phyloP scores from a whole-genome alignment of 2,888 invertebrate genomes.

The Adelphocoris suturalis region DNA sequence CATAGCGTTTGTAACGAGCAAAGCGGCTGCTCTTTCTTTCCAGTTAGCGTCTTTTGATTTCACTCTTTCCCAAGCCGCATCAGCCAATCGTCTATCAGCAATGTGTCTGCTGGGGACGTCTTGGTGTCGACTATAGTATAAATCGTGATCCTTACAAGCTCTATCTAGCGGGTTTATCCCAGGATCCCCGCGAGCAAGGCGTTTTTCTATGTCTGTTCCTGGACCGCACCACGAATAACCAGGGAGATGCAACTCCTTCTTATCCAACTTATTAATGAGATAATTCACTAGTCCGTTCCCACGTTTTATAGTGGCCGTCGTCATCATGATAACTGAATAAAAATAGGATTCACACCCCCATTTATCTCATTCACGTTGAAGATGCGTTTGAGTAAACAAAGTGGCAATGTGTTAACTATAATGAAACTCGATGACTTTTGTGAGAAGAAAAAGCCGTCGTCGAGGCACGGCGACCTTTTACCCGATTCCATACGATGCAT shows the following conservation, averaged over 20 bases:
- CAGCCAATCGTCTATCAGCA: neutral
- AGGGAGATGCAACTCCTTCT: constrained; percentile 59
- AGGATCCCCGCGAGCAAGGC: constrained; percentile 73
- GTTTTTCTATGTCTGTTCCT: constrained; percentile 71
- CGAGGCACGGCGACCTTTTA: neutral
- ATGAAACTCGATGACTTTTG: constrained; percentile 15
- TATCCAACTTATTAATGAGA: constrained; percentile 23
- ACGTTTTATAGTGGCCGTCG: neutral
- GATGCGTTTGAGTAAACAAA: constrained; percentile 17
- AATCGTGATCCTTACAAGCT: constrained; percentile 77
- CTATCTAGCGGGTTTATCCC: constrained; percentile 74
- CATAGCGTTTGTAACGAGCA: constrained; percentile 72
- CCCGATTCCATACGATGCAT: constrained; percentile 13
- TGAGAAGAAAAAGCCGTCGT: neutral
- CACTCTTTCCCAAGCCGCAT: constrained; percentile 57
- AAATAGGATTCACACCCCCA: neutral
- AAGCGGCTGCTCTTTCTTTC: constrained; percentile 1
- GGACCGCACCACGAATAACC: constrained; percentile 68
- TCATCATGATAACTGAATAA: neutral
- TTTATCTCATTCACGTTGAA: constrained; percentile 73
- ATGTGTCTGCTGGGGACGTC: neutral
- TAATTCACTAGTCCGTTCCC: constrained; percentile 43
- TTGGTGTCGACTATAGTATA: constrained; percentile 67
- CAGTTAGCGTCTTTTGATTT: constrained; percentile 18
- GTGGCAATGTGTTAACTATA: neutral